These are phyloP conservation scores for Linepithema humile DNA, from an alignment of 1,140 invertebrate genomes.

Conservation along the genomic window DNA sequence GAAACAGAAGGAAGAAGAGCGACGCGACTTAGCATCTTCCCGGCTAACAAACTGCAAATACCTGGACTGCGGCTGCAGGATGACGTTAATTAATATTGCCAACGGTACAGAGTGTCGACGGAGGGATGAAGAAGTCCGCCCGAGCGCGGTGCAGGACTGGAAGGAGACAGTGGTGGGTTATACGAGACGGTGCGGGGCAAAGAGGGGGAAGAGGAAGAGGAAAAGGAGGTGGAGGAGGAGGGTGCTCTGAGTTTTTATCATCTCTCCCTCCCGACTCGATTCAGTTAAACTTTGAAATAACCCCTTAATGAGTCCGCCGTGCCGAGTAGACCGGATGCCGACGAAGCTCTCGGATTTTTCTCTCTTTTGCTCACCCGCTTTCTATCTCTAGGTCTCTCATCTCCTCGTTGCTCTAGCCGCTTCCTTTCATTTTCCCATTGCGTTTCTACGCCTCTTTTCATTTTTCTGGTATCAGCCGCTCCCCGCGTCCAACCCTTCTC, in stretches of 20 bases:
- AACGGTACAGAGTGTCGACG: constrained; percentile 68
- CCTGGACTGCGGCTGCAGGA: constrained; percentile 71
- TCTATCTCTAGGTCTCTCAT: constrained; percentile 23
- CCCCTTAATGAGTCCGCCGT: constrained; percentile 80
- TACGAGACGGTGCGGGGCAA: neutral
- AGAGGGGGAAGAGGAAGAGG: neutral
- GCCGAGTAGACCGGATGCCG: constrained; percentile 73
- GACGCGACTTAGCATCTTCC: constrained; percentile 70
- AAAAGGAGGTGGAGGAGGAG: neutral
- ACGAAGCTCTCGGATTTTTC: constrained; percentile 75
- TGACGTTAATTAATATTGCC: constrained; percentile 78
- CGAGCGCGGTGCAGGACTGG: neutral
- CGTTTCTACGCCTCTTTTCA: constrained; percentile 15
- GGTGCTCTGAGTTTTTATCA: constrained; percentile 71
- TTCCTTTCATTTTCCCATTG: constrained; percentile 30
- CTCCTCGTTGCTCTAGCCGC: constrained; percentile 23
- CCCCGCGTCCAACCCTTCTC: neutral
- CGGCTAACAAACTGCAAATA: constrained; percentile 76
- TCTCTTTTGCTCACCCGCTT: constrained; percentile 63
- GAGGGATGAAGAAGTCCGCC: constrained; percentile 59
- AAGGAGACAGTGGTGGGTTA: constrained; percentile 34
- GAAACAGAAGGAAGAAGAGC: constrained; percentile 34
- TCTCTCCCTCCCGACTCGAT: constrained; percentile 75
- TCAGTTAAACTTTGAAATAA: constrained; percentile 81
- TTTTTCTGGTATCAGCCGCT: constrained; percentile 20